A percentile compares a stretch with the other conserved stretches of the same genome.
Conservation (phyloP, 2,113 vertebrate species). For the Jacana jacana region DNA sequence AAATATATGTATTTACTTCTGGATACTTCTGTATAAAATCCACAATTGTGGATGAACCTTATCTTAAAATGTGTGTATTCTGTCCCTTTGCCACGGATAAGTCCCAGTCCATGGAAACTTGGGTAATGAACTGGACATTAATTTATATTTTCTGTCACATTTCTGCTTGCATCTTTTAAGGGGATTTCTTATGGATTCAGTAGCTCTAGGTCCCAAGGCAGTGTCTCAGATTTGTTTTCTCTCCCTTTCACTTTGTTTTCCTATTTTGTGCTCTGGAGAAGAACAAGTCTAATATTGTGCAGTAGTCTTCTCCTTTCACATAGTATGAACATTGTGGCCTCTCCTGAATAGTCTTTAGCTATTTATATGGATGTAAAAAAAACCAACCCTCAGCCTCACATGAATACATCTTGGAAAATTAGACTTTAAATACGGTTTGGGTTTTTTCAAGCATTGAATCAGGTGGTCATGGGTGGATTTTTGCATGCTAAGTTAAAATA, state of each 20-base stretch:
- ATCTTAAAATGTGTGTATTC: accelerated
- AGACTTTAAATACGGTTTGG: not conserved
- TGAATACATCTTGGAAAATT: not conserved
- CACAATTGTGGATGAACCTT: not conserved
- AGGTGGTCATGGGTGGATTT: not conserved
- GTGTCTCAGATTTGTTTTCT: not conserved
- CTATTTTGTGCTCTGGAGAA: not conserved
- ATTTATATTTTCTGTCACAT: not conserved
- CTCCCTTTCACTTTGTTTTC: not conserved
- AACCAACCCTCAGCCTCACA: not conserved
- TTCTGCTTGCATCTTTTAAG: not conserved
- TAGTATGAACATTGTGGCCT: not conserved
- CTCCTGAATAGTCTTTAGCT: not conserved
- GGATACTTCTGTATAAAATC: not conserved
- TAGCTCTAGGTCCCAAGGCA: not conserved
- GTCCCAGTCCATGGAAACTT: not conserved
- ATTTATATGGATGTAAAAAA: not conserved
- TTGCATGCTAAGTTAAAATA: not conserved
- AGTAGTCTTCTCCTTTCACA: not conserved
- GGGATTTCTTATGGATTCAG: not conserved
- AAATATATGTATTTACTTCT: too few relatives aligned
- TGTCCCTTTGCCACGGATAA: not conserved
- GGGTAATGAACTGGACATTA: not conserved
- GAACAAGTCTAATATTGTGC: not conserved
- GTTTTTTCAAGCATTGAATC: not conserved